Evolutionary conservation across 2,797 vertebrate genomes (phyloP), one percentile per base, ranked within the genome.

Genomic region (Babyrousa celebensis): DNA sequence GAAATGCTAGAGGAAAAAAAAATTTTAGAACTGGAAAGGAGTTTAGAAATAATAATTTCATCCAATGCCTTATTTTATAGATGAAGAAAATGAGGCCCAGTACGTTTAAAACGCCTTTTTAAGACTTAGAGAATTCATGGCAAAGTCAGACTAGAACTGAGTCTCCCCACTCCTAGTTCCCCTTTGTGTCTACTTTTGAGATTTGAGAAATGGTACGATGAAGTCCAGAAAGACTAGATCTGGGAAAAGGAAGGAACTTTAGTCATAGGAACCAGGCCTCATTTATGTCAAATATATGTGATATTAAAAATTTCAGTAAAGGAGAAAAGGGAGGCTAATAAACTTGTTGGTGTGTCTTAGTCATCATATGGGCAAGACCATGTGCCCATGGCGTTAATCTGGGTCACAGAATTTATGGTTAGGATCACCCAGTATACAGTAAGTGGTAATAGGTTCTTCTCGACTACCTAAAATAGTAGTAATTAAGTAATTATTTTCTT

Each of bases 1-100:
- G 48, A 97, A 95, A 96, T 27, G 29, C 91, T 12, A 97, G 15
- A 74, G 43, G 84, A 85, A 56, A 85, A 85, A 56, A 85, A 7
- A 65, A 84, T 87, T 92, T 96, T 75, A 84, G 83, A 91, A 82
- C n/a, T 56, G 67, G 48, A 92, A 92, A 72, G 56, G 21, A 89
- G 71, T 40, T 89, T 90, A 14, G 68, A 85, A 93, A 48, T 12
- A 62, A 67, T 93, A 25, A 93, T 95, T n/a, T 94, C 68, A 10
- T 71, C 93, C 21, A 78, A 40, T 10, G 75, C 40, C 15, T 62
- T 71, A 63, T 85, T 93, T 95, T 89, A 84, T 5, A 93, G 21
- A 71, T 79, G 48, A 85, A 87, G 52, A 68, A 79, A 80, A 72
- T 11, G 29, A 94, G 5, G 2, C 18, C 56, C 27, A 56, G 32